Percentiles rank a stretch among this genome's conserved stretches.
Conservation (phyloP, 2,888 invertebrate species). For the Parasteatoda lunata region DNA sequence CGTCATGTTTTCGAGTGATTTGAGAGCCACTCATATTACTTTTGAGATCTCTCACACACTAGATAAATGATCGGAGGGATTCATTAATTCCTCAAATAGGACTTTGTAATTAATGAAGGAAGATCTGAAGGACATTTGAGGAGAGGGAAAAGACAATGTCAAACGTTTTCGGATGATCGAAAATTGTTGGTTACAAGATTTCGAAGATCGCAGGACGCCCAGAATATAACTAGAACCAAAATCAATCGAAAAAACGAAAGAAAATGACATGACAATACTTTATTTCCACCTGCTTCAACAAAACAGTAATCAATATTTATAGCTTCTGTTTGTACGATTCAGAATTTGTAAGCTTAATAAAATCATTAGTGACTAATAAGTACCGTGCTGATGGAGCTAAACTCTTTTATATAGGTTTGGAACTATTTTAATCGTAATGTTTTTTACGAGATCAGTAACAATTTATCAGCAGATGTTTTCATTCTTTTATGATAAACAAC, state of each 20-base stretch:
- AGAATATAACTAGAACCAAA: slow-evolving; percentile 12
- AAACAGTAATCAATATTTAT: slow-evolving; percentile 9
- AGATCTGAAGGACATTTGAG: slow-evolving; percentile 49
- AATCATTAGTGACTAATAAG: slow-evolving; percentile 3
- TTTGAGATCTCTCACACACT: slow-evolving; percentile 43
- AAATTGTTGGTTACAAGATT: slow-evolving; percentile 52
- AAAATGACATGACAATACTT: background rate
- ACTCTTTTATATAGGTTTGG: too few relatives aligned
- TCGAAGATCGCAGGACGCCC: slow-evolving; percentile 30
- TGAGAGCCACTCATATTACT: slow-evolving; percentile 54
- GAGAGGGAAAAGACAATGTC: slow-evolving; percentile 37
- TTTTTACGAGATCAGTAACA: too few relatives aligned
- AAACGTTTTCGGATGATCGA: slow-evolving; percentile 48
- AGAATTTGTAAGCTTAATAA: slow-evolving; percentile 8
- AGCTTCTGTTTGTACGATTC: background rate
- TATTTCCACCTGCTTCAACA: slow-evolving; percentile 2
- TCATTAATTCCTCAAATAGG: slow-evolving; percentile 62
- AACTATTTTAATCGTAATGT: too few relatives aligned
- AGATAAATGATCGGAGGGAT: slow-evolving; percentile 63
- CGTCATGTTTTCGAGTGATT: slow-evolving; percentile 51
- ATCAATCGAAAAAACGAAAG: slow-evolving; percentile 27
- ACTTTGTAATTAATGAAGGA: slow-evolving; percentile 60
- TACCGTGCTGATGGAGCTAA: too few relatives aligned
- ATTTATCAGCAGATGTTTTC: too few relatives aligned
- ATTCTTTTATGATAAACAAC: too few relatives aligned